Conservation (phyloP, 2,888 invertebrate species). For the Macrophya alboannulata region DNA sequence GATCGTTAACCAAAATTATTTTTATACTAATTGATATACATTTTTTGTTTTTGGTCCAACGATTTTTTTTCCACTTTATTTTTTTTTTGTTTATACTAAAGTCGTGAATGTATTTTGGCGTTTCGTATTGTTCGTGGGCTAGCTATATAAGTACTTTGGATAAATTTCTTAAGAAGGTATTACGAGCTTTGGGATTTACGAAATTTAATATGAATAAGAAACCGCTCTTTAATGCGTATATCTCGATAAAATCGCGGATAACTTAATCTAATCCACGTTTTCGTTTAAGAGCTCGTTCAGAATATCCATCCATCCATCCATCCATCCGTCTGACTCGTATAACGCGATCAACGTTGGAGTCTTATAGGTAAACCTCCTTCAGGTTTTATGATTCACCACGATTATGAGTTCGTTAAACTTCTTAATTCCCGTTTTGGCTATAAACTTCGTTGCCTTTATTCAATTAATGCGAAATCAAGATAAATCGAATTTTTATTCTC, state of each 20-base stretch:
- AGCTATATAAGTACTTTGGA: background rate
- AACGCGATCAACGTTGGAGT: conserved; percentile 10
- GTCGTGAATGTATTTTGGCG: background rate
- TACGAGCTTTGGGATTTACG: background rate
- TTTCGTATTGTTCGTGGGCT: background rate
- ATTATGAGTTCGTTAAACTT: conserved; percentile 44
- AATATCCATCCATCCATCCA: background rate
- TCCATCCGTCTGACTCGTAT: conserved; percentile 9
- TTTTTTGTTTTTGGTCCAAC: too few relatives aligned
- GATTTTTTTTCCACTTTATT: background rate
- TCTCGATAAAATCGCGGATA: background rate
- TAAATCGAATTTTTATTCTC: conserved; percentile 24
- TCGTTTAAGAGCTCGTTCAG: background rate
- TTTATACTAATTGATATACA: background rate
- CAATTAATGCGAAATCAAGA: background rate
- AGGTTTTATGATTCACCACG: conserved; percentile 37
- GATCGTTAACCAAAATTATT: background rate
- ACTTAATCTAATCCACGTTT: conserved; percentile 29
- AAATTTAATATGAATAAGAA: background rate
- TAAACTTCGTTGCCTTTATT: background rate
- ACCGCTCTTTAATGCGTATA: background rate
- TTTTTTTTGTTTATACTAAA: background rate
- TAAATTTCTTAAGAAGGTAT: background rate
- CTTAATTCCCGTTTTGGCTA: conserved; percentile 9
- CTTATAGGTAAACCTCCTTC: conserved; percentile 23